Base-by-base conservation (phyloP, 2,888 invertebrate genomes). In the Pristionchus entomophagus region DNA sequence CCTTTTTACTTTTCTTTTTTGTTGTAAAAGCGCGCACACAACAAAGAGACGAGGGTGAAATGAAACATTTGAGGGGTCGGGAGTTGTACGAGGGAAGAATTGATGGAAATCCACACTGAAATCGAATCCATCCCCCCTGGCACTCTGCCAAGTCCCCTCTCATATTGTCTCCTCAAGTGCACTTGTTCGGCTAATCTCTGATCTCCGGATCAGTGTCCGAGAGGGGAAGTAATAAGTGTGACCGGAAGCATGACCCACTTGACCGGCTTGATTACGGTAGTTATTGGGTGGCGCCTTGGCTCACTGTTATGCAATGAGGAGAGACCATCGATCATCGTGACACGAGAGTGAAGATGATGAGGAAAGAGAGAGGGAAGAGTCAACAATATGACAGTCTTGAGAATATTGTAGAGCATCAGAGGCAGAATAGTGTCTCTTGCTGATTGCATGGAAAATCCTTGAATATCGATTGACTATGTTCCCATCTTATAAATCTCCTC, bases 191-290 rank as follows among this genome's bases (percentile, higher is more conserved):
- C 78, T 78, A 49, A 78, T 78, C 78, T 78, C 51, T 78, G 78
- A 78, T 78, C 78, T 78, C 78, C 26, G 69, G 73, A 73, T 73
- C 73, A 73, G 26, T 73, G n/a, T 45, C 73, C 38, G 38, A 45
- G 32, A 62, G 62, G 62, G 73, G 73, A 73, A 73, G 73, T 45
- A 73, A 73, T 73, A 73, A 78, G 51, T 78, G 51, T 78, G 78
- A 10, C 78, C 78, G 51, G 78, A 78, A 19, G 78, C 5, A 0
- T 51, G 35, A 10, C 12, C 78, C 78, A 78, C 78, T 78, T 78
- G 78, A 78, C 78, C 78, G 51, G 6, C 32, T n/a, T n/a, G 41
- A 73, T 73, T 73, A 73, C 73, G 41, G 73, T 73, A 45, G 73
- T 73, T 41, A 41, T 41, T 73, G 73, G 73, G 73, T 35, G 65